Evolutionary conservation across 1,140 invertebrate species (phyloP).

Genomic region (Aphelenchoides fujianensis): DNA sequence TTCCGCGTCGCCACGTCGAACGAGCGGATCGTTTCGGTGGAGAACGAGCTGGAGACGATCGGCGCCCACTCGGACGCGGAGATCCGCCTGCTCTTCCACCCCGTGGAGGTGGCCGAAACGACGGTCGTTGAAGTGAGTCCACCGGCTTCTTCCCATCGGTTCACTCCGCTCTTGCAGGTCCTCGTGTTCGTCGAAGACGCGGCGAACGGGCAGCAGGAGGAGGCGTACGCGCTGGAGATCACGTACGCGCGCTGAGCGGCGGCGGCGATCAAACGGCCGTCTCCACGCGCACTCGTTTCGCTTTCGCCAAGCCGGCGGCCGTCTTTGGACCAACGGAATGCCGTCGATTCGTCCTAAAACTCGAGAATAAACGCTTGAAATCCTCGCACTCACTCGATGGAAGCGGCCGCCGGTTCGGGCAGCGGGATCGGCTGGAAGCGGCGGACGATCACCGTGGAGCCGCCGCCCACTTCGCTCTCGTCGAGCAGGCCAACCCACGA

Average conservation of each 20-base stretch:
- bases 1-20: constrained; percentile 43
- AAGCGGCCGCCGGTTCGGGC: not conserved
- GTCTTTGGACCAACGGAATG: not conserved
- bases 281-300: constrained; percentile 5
- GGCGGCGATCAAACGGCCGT: not conserved
- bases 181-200: constrained; percentile 43
- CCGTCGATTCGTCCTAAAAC: not conserved
- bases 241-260: constrained; percentile 14
- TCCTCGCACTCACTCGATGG: not conserved
- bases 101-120: constrained; percentile 17
- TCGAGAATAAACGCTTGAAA: not conserved
- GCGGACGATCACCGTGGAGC: constrained; percentile 4
- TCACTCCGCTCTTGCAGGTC: constrained; percentile 34
- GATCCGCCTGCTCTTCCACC: constrained; percentile 32
- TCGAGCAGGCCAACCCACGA: not conserved
- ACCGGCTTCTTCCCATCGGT: not conserved
- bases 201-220: constrained; percentile 40
- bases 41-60: constrained; percentile 33
- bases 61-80: constrained; percentile 9
- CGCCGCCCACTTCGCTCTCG: constrained; percentile 4
- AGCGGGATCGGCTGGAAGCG: not conserved
- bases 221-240: constrained; percentile 36
- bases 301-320: not conserved
- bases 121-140: not conserved
- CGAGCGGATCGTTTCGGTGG: constrained; percentile 30